These are phyloP conservation scores for Rhimphoctona megacephalus DNA, from an alignment of 2,888 invertebrate species.

Conservation along the genomic window DNA sequence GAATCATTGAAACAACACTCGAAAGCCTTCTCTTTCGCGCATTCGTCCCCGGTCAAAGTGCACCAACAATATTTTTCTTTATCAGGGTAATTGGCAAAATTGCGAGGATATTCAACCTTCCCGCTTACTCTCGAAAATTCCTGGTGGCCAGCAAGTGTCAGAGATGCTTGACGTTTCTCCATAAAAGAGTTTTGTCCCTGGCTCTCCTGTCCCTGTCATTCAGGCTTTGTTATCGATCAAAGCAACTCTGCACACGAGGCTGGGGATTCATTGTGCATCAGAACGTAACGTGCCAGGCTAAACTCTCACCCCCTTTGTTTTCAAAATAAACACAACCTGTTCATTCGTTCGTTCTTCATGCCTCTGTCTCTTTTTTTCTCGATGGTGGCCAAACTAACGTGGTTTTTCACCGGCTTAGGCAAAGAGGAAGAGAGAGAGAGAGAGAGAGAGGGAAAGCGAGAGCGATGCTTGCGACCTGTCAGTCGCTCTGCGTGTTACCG, in stretches of 20 bases:
- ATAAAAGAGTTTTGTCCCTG: slow-evolving; percentile 9
- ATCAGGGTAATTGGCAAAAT: slow-evolving; percentile 65
- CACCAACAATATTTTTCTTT: slow-evolving; percentile 67
- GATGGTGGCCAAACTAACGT: slow-evolving; percentile 71
- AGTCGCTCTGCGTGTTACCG: slow-evolving; percentile 30
- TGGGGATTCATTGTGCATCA: slow-evolving; percentile 24
- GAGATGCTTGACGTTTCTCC: neutral
- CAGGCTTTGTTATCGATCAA: slow-evolving; percentile 73
- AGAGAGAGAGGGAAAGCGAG: neutral
- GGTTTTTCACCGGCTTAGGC: neutral
- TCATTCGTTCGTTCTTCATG: slow-evolving; percentile 74
- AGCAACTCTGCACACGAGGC: slow-evolving; percentile 38
- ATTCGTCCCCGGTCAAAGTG: slow-evolving; percentile 34
- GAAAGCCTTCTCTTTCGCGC: slow-evolving; percentile 13
- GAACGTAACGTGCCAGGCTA: slow-evolving; percentile 21
- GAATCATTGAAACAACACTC: slow-evolving; percentile 66
- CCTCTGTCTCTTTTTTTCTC: slow-evolving; percentile 46
- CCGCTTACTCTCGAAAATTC: slow-evolving; percentile 11
- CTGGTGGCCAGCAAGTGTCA: slow-evolving; percentile 37
- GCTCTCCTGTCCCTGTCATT: neutral
- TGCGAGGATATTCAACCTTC: slow-evolving; percentile 48
- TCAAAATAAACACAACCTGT: slow-evolving; percentile 83
- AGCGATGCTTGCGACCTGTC: slow-evolving; percentile 63
- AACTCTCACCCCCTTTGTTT: slow-evolving; percentile 75
- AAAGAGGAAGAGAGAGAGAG: neutral